phyloP scores from a whole-genome alignment of 2,113 vertebrate genomes.

The Conger conger region DNA sequence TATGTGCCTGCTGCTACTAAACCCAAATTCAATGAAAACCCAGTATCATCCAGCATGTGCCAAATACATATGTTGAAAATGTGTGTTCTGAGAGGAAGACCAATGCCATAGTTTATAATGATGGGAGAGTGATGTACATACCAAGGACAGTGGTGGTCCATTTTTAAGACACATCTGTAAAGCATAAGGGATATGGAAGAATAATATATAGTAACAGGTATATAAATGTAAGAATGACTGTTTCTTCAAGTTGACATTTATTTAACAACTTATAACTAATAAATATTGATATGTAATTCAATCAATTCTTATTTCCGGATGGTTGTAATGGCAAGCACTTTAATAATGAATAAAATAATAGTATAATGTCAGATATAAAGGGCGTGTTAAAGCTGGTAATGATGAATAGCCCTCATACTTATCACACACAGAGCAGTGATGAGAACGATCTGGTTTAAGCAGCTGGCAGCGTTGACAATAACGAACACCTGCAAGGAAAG shows the following conservation, averaged over 20 bases:
- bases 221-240: neutral
- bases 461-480: conserved; percentile 95
- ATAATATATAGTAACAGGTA: neutral
- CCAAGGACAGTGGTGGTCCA: conserved; percentile 99
- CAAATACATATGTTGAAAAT: neutral
- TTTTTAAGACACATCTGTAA: conserved; percentile 92
- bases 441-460: conserved; percentile 94
- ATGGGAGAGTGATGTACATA: conserved; percentile 57
- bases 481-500: conserved; percentile 77
- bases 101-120: neutral
- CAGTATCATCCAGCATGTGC: neutral
- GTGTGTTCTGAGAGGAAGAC: neutral
- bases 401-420: conserved; percentile 69
- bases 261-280: neutral
- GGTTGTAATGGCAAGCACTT: neutral
- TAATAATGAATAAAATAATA: too few relatives aligned
- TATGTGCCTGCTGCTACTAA: neutral
- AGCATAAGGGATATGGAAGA: conserved; percentile 4
- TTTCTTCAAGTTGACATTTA: neutral
- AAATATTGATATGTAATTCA: neutral
- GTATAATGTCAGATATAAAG: too few relatives aligned
- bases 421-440: conserved; percentile 96
- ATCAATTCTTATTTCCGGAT: too few relatives aligned
- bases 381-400: neutral
- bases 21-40: neutral